phyloP scores from a whole-genome alignment of 2,797 vertebrate species.

The Manis crassicaudata region DNA sequence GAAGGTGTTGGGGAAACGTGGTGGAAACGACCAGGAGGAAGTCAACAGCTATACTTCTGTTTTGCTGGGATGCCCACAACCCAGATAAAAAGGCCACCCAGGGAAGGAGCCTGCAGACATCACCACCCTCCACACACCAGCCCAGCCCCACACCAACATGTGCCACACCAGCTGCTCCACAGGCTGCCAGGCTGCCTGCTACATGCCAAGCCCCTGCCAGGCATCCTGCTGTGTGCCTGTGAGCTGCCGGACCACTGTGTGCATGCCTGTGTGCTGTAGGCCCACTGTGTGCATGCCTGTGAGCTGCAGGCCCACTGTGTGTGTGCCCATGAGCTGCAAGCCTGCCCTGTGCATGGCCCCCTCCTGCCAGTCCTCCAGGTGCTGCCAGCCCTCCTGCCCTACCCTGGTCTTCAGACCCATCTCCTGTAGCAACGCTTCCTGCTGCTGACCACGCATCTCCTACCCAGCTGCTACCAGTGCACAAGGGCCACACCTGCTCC shows the following conservation, averaged over 20 bases:
- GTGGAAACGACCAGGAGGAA: not conserved
- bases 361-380: not conserved
- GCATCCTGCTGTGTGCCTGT: not conserved
- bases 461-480: not conserved
- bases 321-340: not conserved
- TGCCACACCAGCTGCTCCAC: not conserved
- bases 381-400: not conserved
- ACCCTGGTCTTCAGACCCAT: not conserved
- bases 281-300: accelerated
- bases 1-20: not conserved
- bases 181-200: not conserved
- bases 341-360: accelerated
- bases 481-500: accelerated
- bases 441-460: not conserved
- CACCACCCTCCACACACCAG: not conserved
- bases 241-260: not conserved
- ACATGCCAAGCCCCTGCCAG: not conserved
- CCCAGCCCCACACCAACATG: not conserved
- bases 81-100: not conserved
- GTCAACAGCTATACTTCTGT: not conserved
- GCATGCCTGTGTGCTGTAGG: not conserved
- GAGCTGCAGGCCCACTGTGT: not conserved
- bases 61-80: not conserved
- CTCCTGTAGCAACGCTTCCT: not conserved
- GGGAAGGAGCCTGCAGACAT: not conserved